phyloP scores from a whole-genome alignment of 2,113 vertebrate species.

The Caloenas nicobarica region DNA sequence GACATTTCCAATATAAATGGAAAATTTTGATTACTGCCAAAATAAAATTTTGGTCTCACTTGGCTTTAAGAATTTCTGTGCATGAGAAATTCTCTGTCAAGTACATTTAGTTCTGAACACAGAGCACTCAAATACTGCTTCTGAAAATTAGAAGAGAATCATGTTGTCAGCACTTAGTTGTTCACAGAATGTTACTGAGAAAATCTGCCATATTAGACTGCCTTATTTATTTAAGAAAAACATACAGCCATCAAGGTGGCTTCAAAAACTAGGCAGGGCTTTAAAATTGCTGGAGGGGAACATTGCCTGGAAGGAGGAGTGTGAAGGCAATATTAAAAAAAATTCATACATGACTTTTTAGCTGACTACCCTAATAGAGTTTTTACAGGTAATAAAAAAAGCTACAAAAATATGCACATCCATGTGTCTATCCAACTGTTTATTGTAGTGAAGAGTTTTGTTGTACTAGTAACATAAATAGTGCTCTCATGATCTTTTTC shows the following conservation, averaged over 20 bases:
- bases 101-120: neutral
- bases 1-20: neutral
- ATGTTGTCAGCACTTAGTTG: neutral
- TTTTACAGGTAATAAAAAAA: neutral
- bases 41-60: neutral
- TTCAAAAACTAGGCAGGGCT: neutral
- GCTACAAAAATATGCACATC: neutral
- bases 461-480: neutral
- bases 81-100: neutral
- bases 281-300: neutral
- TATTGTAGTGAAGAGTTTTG: neutral
- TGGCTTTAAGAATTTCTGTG: neutral
- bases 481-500: neutral
- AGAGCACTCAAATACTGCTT: neutral
- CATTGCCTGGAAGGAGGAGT: neutral
- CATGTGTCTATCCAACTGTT: neutral
- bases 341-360: neutral
- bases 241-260: neutral
- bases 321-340: neutral
- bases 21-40: neutral
- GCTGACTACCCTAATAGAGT: neutral
- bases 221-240: neutral
- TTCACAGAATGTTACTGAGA: neutral
- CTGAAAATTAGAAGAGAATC: neutral
- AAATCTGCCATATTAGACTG: neutral